phyloP scores from a whole-genome alignment of 2,888 invertebrate genomes.

The Drosophila setosimentum region DNA sequence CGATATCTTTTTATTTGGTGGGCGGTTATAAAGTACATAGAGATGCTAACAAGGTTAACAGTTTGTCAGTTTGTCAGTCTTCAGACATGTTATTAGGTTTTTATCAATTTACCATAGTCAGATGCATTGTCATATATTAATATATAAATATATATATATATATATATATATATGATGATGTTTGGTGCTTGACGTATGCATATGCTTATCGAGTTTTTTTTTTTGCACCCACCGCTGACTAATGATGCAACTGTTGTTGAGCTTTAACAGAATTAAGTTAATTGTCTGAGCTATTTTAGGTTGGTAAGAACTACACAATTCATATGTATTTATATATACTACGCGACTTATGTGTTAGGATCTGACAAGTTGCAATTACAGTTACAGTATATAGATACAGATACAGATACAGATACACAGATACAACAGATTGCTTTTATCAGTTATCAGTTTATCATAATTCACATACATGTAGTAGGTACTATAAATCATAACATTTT shows the following conservation, averaged over 20 bases:
- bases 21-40: slow-evolving; percentile 28
- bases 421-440: slow-evolving; percentile 31
- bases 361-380: slow-evolving; percentile 31
- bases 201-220: slow-evolving; percentile 14
- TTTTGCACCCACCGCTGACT: slow-evolving; percentile 37
- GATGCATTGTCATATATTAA: not conserved
- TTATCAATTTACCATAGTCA: not conserved
- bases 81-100: slow-evolving; percentile 47
- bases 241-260: slow-evolving; percentile 27
- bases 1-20: slow-evolving; percentile 15
- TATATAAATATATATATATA: not conserved
- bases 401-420: slow-evolving; percentile 28
- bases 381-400: slow-evolving; percentile 18
- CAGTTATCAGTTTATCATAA: slow-evolving; percentile 14
- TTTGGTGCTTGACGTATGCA: not conserved
- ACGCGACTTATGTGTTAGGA: slow-evolving; percentile 26
- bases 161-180: not conserved
- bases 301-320: slow-evolving; percentile 28
- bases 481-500: slow-evolving; percentile 40
- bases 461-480: slow-evolving; percentile 1
- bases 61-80: slow-evolving; percentile 57
- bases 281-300: slow-evolving; percentile 37
- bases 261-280: slow-evolving; percentile 37
- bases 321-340: slow-evolving; percentile 26
- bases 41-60: slow-evolving; percentile 40